Conservation (phyloP, 2,797 vertebrate species). For the Acipenser ruthenus region DNA sequence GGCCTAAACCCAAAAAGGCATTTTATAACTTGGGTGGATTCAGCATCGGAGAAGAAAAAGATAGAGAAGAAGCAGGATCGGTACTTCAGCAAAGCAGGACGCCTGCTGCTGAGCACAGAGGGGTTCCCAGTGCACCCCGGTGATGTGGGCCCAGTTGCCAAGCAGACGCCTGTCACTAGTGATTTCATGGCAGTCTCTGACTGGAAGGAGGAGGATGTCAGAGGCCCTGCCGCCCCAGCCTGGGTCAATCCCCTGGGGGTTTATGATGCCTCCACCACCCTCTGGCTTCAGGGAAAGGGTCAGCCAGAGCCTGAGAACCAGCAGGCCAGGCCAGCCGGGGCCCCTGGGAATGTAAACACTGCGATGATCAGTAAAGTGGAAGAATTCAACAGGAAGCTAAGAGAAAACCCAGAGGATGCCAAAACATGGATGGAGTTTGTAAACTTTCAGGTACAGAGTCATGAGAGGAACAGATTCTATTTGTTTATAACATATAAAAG, state of each 20-base stretch:
- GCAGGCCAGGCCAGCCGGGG: slow-evolving; percentile 22
- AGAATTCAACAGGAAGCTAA: slow-evolving; percentile 79
- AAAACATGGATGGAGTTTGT: slow-evolving; percentile 85
- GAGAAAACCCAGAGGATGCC: slow-evolving; percentile 76
- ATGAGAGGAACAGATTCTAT: no score
- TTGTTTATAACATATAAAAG: no score
- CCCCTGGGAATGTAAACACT: slow-evolving; percentile 29
- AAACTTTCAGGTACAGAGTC: slow-evolving; percentile 71
- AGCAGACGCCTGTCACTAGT: slow-evolving; percentile 4
- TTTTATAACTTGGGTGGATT: slow-evolving; percentile 65
- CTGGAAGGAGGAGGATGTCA: slow-evolving; percentile 26
- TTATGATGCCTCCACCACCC: slow-evolving; percentile 75
- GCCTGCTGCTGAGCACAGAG: slow-evolving; percentile 52
- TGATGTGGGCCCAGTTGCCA: slow-evolving; percentile 15
- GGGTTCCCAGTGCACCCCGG: slow-evolving; percentile 36
- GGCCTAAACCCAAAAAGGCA: slow-evolving; percentile 73
- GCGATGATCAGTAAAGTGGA: slow-evolving; percentile 62
- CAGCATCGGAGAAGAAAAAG: slow-evolving; percentile 49
- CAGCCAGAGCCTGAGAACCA: slow-evolving; percentile 38
- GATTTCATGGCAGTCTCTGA: slow-evolving; percentile 64
- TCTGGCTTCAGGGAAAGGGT: slow-evolving; percentile 84
- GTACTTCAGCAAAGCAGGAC: slow-evolving; percentile 67
- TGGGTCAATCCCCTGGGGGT: slow-evolving; percentile 78
- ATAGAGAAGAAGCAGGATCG: slow-evolving; percentile 52
- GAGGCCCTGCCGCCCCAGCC: slow-evolving; percentile 20